Base-by-base conservation (phyloP, 2,888 invertebrate genomes). In the Leucoma salicis region DNA sequence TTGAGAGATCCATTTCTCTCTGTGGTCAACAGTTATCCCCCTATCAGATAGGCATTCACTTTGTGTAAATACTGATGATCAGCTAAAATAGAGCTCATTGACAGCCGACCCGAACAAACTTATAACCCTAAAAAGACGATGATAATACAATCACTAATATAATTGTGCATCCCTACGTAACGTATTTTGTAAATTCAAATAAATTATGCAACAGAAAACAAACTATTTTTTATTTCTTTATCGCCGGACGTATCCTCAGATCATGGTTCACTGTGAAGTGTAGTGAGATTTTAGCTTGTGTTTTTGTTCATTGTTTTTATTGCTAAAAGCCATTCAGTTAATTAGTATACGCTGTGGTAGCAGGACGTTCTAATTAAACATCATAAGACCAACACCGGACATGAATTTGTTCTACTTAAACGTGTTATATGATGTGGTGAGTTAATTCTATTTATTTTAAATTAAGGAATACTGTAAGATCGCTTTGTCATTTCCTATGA, bases 291-390 rank as follows among this genome's bases (percentile, higher is more conserved):
- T 68, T 63, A 68, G 56, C 64, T 64, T 66, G 57, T 70, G 77
- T 81, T 80, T 76, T 82, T 68, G 61, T 71, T 71, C 79, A 62
- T 57, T 66, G 57, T 63, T 72, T 72, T 71, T 76, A 13, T 75
- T 66, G 75, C 78, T 78, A 60, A 63, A 58, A 72, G 74, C 66
- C 61, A 68, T 78, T 84, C 78, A 88, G 81, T 84, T 81, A 85
- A 85, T 87, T 87, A 82, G 64, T 68, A 66, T 54, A 66, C 63
- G 66, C 61, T 68, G 70, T 47, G 66, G 63, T 55, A 65, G 73
- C 60, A 70, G 70, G 79, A 82, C 82, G 78, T 79, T 67, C 71
- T 78, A 78, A 79, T 79, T 80, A 74, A 63, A 63, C 47, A n/a
- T n/a, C n/a, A 57, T 54, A 46, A 61, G 65, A 62, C 62, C 60